Evolutionary conservation across 2,113 vertebrate species (phyloP).

Genomic region (Psilopogon haemacephalus): DNA sequence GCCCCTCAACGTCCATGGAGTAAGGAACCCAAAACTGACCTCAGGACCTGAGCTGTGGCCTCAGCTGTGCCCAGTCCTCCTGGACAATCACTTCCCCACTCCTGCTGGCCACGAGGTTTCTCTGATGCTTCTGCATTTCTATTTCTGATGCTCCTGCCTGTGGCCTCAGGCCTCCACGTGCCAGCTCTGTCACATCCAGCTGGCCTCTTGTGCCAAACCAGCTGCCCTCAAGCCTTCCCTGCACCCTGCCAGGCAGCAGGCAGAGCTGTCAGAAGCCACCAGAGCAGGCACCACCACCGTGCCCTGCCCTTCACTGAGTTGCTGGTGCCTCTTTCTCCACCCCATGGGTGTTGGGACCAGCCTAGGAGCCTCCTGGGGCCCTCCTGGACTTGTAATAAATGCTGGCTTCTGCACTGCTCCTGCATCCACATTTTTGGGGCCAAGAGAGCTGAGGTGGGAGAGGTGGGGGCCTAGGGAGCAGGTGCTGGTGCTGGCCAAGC

Average conservation of each 20-base stretch:
- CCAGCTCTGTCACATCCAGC: not conserved
- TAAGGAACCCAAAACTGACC: not conserved
- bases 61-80: too few relatives aligned
- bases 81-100: too few relatives aligned
- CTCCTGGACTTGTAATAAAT: not conserved
- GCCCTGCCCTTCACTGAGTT: not conserved
- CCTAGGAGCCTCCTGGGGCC: not conserved
- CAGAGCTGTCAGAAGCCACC: not conserved
- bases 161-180: not conserved
- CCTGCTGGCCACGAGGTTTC: too few relatives aligned
- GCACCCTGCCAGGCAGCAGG: accelerated
- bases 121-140: not conserved
- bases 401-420: not conserved
- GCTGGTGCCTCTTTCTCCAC: not conserved
- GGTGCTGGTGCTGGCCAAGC: not conserved
- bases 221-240: not conserved
- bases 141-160: not conserved
- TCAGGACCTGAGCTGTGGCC: too few relatives aligned
- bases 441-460: accelerated
- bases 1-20: not conserved
- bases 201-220: not conserved
- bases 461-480: not conserved
- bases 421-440: accelerated
- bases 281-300: not conserved
- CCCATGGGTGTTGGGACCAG: not conserved